Base-by-base conservation (phyloP, 2,888 invertebrate species). In the Cepaea hortensis region DNA sequence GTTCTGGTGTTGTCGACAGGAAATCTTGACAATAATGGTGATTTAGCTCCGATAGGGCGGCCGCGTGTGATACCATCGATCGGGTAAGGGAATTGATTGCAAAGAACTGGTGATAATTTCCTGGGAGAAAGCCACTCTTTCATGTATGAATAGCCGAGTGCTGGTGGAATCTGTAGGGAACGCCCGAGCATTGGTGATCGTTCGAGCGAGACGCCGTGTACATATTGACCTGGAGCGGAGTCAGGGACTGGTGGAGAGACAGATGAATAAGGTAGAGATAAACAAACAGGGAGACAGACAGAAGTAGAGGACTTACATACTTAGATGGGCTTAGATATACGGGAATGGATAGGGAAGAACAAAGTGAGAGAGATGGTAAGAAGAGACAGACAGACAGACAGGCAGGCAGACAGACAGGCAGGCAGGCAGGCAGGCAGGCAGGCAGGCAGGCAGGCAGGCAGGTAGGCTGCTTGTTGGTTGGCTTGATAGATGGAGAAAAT, bases 1-100 rank as follows among this genome's bases (percentile, higher is more conserved):
- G 50, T 50, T 75, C 5, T 15, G n/a, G 23, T 20, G 48, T 75
- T 75, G 11, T 75, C 48, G 48, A 4, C 48, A 9, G 73, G 46
- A 13, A 15, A 48, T 48, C 13, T 75, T 75, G 46, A 46, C 75
- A 75, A 75, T 75, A 75, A 75, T 75, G 75, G 18, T 75, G 75
- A 75, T 75, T 75, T 46, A 75, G 46, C 75, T 50, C 55, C 48
- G 7, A 3, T 48, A 18, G 20, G 75, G 18, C 13, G 48, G 50
- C 48, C 46, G 48, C 48, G 20, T 75, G 48, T 75, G 23, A 48
- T 48, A 23, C 46, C 11, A 75, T 75, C 75, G 75, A 75, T 75
- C 75, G 18, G 20, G 75, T 18, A 75, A 55, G 18, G 75, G 18
- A 75, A 50, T 48, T 75, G 75, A 75, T 75, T 75, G 50, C 50